Evolutionary conservation across 2,797 vertebrate species (phyloP).

Genomic region (Thunnus albacares): DNA sequence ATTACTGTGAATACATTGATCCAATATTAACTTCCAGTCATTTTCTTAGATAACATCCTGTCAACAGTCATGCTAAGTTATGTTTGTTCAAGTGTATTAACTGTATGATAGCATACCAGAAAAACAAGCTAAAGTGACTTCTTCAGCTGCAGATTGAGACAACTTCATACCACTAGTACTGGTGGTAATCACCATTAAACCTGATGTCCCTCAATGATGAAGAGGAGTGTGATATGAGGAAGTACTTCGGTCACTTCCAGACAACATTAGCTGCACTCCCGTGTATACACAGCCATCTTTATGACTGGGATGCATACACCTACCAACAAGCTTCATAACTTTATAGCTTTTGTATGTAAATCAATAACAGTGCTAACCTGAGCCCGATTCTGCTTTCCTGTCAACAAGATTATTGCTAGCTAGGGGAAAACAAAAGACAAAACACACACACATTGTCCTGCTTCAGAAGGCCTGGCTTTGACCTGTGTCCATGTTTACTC

Average conservation of each 20-base stretch:
- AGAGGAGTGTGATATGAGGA: conserved; percentile 18
- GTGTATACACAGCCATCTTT: neutral
- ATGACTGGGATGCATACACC: neutral
- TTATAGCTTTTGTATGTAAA: conserved; percentile 13
- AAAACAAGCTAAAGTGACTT: neutral
- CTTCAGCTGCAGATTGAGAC: neutral
- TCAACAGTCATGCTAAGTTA: neutral
- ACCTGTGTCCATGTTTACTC: conserved; percentile 20
- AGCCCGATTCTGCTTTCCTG: conserved; percentile 21
- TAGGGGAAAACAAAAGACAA: conserved; percentile 38
- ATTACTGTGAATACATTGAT: neutral
- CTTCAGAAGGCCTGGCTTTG: conserved; percentile 21
- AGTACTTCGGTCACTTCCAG: conserved; percentile 10
- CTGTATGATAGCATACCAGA: neutral
- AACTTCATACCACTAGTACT: neutral
- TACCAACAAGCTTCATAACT: conserved; percentile 1
- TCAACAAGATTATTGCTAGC: conserved; percentile 64
- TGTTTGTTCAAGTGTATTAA: neutral
- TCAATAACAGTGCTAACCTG: conserved; percentile 19
- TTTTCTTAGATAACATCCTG: neutral
- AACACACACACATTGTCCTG: conserved; percentile 15
- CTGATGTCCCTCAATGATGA: conserved; percentile 28
- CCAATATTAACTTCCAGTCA: neutral
- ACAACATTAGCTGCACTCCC: conserved; percentile 6
- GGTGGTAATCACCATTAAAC: conserved; percentile 7